Percentiles rank a stretch among this genome's conserved stretches.
These are phyloP conservation scores for Lontra canadensis DNA, from an alignment of 2,113 vertebrate genomes.

Conservation along the genomic window DNA sequence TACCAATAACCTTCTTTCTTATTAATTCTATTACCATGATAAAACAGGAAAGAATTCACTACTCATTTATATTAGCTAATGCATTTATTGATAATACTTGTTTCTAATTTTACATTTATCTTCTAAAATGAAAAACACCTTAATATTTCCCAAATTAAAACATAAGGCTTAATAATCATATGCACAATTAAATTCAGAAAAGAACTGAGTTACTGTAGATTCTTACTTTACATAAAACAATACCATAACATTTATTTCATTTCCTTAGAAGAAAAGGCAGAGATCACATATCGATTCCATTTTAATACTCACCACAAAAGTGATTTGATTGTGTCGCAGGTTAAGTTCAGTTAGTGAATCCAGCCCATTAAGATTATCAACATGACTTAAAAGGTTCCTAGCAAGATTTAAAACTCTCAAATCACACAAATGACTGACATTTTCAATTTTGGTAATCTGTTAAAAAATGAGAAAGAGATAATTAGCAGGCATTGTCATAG, in stretches of 20 bases:
- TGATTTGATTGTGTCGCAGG: slow-evolving; percentile 92
- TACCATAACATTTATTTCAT: neutral
- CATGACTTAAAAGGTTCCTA: slow-evolving; percentile 89
- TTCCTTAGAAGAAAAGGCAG: neutral
- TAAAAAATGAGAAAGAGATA: slow-evolving; percentile 18
- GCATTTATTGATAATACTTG: neutral
- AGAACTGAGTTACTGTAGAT: neutral
- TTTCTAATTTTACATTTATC: slow-evolving; percentile 31
- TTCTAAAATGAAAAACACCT: slow-evolving; percentile 41
- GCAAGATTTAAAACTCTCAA: slow-evolving; percentile 95
- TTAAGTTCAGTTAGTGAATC: slow-evolving; percentile 93
- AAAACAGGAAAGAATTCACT: neutral
- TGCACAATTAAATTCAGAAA: slow-evolving; percentile 19
- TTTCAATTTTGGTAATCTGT: slow-evolving; percentile 94
- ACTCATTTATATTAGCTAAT: neutral
- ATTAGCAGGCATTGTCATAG: slow-evolving; percentile 29
- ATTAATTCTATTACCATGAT: neutral
- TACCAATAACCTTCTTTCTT: neutral
- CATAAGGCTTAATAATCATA: slow-evolving; percentile 38
- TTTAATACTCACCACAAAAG: slow-evolving; percentile 88
- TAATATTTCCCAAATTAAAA: neutral
- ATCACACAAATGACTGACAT: slow-evolving; percentile 89
- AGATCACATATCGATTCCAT: neutral
- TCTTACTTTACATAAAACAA: neutral
- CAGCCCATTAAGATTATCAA: slow-evolving; percentile 92